Percentiles rank a stretch among this genome's conserved stretches.
These are phyloP conservation scores for Diploptera punctata DNA, from an alignment of 2,888 invertebrate genomes.

Conservation along the genomic window DNA sequence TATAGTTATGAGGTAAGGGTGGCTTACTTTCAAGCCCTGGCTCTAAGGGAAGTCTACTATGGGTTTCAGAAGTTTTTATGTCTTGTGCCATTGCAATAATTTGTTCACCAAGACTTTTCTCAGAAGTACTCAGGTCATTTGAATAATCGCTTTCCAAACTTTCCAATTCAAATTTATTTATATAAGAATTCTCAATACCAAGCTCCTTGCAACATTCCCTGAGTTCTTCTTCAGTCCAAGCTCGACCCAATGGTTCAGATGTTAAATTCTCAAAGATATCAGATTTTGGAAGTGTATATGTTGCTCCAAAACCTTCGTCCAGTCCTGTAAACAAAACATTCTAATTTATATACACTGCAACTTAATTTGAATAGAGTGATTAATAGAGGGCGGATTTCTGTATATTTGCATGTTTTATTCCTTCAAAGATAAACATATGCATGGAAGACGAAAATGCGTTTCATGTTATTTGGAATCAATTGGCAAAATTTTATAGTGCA, in stretches of 20 bases:
- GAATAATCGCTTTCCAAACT: slow-evolving; percentile 22
- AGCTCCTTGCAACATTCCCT: slow-evolving; percentile 32
- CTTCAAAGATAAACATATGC: too few relatives aligned
- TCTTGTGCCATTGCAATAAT: slow-evolving; percentile 34
- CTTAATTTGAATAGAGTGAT: not conserved
- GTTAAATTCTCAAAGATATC: slow-evolving; percentile 18
- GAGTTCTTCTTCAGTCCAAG: slow-evolving; percentile 36
- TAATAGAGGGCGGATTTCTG: too few relatives aligned
- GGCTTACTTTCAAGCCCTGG: slow-evolving; percentile 48
- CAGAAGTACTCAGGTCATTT: slow-evolving; percentile 28
- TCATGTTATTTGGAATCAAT: too few relatives aligned
- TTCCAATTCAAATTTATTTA: slow-evolving; percentile 1
- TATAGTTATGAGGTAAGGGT: slow-evolving; percentile 45
- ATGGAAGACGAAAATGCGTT: too few relatives aligned
- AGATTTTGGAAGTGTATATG: slow-evolving; percentile 31
- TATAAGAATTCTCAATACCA: slow-evolving; percentile 1
- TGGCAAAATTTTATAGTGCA: too few relatives aligned
- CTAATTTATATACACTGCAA: not conserved
- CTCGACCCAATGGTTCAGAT: slow-evolving; percentile 24
- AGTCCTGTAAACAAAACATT: slow-evolving; percentile 19
- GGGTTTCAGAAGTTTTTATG: not conserved
- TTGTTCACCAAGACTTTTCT: slow-evolving; percentile 37
- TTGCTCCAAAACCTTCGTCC: slow-evolving; percentile 27
- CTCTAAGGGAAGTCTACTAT: slow-evolving; percentile 42
- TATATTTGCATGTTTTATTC: too few relatives aligned